Conservation (phyloP, 2,888 invertebrate species). For the Arctia plantaginis region DNA sequence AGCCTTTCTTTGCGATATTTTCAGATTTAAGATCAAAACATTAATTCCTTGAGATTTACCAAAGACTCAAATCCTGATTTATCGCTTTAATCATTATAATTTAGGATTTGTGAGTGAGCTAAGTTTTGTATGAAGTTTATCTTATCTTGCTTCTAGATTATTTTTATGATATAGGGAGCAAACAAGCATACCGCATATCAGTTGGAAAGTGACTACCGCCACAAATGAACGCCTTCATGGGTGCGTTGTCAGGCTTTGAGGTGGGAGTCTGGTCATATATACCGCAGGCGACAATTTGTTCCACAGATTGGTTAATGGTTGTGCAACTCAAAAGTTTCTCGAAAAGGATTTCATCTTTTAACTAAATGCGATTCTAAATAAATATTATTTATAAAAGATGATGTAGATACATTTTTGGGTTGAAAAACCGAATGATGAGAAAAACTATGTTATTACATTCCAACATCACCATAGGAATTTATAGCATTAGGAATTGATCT, state of each 20-base stretch:
- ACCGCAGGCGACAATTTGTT: no score
- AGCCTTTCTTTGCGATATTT: conserved; percentile 39
- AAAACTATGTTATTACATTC: conserved; percentile 17
- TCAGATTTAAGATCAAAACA: conserved; percentile 47
- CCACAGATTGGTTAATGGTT: no score
- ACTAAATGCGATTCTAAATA: neutral
- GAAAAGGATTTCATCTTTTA: neutral
- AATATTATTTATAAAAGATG: no score
- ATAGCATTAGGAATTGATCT: conserved; percentile 8
- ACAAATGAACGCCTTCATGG: no score
- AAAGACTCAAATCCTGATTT: conserved; percentile 45
- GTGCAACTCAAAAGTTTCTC: no score
- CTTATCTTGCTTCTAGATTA: neutral
- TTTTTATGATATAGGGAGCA: no score
- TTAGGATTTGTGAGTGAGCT: conserved; percentile 27
- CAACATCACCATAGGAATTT: conserved; percentile 14
- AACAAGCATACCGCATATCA: neutral
- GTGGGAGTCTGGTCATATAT: no score
- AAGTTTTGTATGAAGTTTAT: neutral
- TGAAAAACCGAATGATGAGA: conserved; percentile 13
- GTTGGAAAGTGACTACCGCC: neutral
- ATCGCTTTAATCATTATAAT: conserved; percentile 39
- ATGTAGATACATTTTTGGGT: neutral
- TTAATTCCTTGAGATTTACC: conserved; percentile 46
- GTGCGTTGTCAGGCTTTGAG: no score